phyloP scores from a whole-genome alignment of 2,797 vertebrate genomes.

The Petrocephalus schoutedeni region DNA sequence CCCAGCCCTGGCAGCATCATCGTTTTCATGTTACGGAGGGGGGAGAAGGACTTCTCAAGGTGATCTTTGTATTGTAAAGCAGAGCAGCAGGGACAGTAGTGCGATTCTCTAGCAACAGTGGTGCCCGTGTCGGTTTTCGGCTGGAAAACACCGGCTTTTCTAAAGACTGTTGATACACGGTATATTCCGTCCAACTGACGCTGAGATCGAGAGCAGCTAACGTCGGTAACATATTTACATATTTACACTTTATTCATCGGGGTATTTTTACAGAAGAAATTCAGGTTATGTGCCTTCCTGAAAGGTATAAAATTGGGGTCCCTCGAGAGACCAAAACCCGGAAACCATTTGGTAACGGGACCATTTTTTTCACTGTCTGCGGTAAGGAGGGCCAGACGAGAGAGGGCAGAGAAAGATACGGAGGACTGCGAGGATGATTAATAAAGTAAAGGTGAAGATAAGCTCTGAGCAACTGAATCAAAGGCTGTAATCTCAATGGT shows the following conservation, averaged over 20 bases:
- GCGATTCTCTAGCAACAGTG: too few relatives aligned
- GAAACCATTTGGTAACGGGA: not conserved
- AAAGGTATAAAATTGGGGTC: not conserved
- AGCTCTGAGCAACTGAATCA: not conserved
- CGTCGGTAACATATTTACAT: not conserved
- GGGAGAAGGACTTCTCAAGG: constrained; percentile 5
- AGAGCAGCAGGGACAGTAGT: not conserved
- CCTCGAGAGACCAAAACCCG: not conserved
- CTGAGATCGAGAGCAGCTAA: not conserved
- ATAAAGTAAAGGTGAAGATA: not conserved
- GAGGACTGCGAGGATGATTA: not conserved
- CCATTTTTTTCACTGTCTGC: not conserved
- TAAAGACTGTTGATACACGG: not conserved
- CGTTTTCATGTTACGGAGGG: not conserved
- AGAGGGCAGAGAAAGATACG: not conserved
- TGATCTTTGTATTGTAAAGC: not conserved
- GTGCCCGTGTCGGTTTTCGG: not conserved
- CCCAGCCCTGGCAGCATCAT: not conserved
- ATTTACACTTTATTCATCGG: constrained; percentile 2
- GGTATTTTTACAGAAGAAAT: constrained; percentile 19
- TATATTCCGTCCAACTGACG: not conserved
- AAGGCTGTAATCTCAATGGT: not conserved
- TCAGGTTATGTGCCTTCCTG: constrained; percentile 14
- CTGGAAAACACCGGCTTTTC: not conserved
- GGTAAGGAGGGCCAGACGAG: too few relatives aligned